These are phyloP conservation scores for Pseudorhombus dupliciocellatus DNA, from an alignment of 2,113 vertebrate genomes.

Conservation along the genomic window DNA sequence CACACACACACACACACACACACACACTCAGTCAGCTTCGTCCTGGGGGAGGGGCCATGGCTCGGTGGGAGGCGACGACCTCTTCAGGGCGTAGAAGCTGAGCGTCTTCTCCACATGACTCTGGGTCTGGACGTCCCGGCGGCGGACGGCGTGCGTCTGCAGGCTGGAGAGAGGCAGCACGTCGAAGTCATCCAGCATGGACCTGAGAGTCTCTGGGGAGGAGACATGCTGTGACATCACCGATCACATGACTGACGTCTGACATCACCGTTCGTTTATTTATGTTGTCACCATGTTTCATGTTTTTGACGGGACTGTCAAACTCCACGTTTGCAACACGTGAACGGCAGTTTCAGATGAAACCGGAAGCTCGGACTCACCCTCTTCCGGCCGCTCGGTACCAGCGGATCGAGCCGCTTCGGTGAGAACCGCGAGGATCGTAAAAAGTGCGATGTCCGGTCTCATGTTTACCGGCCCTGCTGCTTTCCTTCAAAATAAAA, in stretches of 20 bases:
- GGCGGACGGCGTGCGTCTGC: conserved; percentile 88
- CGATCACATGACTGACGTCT: no score
- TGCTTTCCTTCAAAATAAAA: background rate
- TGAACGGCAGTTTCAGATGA: no score
- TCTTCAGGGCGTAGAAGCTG: conserved; percentile 90
- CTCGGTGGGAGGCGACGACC: conserved; percentile 70
- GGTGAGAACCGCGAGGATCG: no score
- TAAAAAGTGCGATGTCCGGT: background rate
- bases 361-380: no score
- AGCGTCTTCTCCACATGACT: conserved; percentile 88
- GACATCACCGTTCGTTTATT: no score
- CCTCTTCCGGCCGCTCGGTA: no score
- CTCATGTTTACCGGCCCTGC: background rate
- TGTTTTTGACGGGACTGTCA: no score
- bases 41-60: no score
- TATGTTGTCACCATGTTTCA: no score
- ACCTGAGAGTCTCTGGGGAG: conserved; percentile 76
- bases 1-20: conserved; percentile 5
- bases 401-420: no score
- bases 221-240: no score
- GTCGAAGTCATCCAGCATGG: conserved; percentile 90
- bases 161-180: conserved; percentile 87
- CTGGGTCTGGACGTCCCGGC: conserved; percentile 84
- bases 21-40: background rate
- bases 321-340: no score